Percentiles rank a stretch among this genome's conserved stretches.
These are phyloP conservation scores for Coelogynopora nodosa DNA, from an alignment of 2,888 invertebrate species.

Conservation along the genomic window DNA sequence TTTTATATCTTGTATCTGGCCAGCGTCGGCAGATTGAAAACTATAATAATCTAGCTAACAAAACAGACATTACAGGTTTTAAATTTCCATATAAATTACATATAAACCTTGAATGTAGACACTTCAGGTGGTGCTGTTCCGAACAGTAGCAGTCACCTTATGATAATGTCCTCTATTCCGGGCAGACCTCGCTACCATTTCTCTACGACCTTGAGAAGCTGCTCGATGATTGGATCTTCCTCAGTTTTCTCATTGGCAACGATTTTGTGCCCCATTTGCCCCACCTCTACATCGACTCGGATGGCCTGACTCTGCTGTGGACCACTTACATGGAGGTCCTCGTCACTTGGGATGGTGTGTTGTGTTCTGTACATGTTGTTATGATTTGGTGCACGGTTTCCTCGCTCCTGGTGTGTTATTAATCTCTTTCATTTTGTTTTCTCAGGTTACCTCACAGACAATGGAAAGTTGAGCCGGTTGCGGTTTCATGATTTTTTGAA, in stretches of 20 bases:
- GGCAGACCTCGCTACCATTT: constrained; percentile 67
- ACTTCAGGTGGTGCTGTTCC: no score
- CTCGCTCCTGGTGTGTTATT: no score
- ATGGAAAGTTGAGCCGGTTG: constrained; percentile 74
- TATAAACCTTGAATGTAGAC: no score
- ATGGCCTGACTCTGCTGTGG: constrained; percentile 81
- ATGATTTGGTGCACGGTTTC: no score
- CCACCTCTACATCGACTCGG: constrained; percentile 84
- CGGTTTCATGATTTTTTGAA: constrained; percentile 75
- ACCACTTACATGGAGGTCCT: constrained; percentile 79
- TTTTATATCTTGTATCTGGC: no score
- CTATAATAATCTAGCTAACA: no score
- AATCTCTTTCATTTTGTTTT: constrained; percentile 45
- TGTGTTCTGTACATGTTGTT: no score
- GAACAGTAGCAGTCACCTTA: no score
- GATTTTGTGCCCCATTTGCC: constrained; percentile 96
- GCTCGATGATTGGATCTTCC: constrained; percentile 94
- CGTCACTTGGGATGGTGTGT: constrained; percentile 75
- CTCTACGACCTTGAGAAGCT: constrained; percentile 79
- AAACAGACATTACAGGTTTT: no score
- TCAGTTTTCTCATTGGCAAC: constrained; percentile 90
- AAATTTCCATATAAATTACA: no score
- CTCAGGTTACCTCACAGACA: constrained; percentile 85
- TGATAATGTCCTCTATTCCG: no score
- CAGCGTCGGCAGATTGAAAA: no score